Evolutionary conservation across 2,113 vertebrate genomes (phyloP).

Genomic region (Scolopax mira): DNA sequence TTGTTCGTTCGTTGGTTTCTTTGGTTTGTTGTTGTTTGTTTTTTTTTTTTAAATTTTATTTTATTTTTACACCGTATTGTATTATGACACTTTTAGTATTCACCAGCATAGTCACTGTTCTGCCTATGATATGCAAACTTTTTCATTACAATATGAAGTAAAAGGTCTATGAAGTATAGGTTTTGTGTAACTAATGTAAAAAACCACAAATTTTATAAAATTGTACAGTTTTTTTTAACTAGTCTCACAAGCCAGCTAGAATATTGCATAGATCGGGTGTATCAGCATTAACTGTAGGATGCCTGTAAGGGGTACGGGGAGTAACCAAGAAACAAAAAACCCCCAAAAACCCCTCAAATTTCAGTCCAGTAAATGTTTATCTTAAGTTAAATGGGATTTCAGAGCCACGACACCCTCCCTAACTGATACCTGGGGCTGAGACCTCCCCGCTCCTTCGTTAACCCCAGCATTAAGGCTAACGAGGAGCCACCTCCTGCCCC

Average conservation of each 20-base stretch:
- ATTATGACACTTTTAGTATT: constrained; percentile 90
- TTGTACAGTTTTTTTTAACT: constrained; percentile 92
- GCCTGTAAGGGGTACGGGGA: constrained; percentile 61
- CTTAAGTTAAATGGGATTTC: constrained; percentile 66
- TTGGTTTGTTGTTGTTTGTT: constrained; percentile 49
- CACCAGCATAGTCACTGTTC: constrained; percentile 92
- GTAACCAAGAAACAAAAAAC: neutral
- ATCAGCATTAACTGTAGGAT: constrained; percentile 64
- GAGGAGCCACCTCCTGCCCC: constrained; percentile 3
- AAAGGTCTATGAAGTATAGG: constrained; percentile 95
- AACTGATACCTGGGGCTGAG: neutral
- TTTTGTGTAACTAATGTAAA: constrained; percentile 99
- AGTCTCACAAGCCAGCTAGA: constrained; percentile 73
- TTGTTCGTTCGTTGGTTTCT: no score
- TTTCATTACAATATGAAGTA: constrained; percentile 89
- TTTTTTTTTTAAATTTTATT: constrained; percentile 47
- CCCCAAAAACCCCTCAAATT: neutral
- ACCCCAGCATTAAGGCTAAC: constrained; percentile 26
- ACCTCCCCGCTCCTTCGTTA: neutral
- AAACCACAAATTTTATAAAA: constrained; percentile 95
- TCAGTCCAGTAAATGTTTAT: constrained; percentile 41
- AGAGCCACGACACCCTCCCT: constrained; percentile 39
- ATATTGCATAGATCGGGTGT: constrained; percentile 61
- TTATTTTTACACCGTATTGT: constrained; percentile 76
- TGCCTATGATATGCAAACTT: constrained; percentile 85